Base-by-base conservation (phyloP, 2,797 vertebrate species). In the Graptemys geographica region DNA sequence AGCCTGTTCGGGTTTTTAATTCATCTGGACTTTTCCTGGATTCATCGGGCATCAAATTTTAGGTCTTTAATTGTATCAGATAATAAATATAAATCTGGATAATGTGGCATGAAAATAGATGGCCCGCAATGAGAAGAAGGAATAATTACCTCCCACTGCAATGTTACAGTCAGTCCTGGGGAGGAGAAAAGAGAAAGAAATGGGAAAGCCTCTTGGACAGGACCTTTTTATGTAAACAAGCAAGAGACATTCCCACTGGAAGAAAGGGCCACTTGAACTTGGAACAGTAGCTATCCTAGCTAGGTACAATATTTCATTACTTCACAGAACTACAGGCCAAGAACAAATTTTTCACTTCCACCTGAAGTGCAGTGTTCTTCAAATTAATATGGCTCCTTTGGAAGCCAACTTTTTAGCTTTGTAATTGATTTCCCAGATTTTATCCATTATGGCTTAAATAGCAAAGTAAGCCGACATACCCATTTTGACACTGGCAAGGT, bases 111-210 rank as follows among this genome's bases (percentile, higher is more conserved):
- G n/a, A 91, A 88, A 91, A 13, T 31, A 59, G 19, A 78, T 37
- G 37, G 1, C 7, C 11, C 6, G 49, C 47, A 86, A 84, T 15
- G 5, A 93, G 84, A 13, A 3, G 5, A 91, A 89, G 12, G 10
- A 89, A 57, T 69, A 86, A 83, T 55, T n/a, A 80, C 2, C 5
- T 92, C 79, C 86, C 47, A 49, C 69, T 89, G 41, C 23, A 55
- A 31, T 57, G 41, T 47, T 44, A 47, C 23, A 76, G 44, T 27
- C 25, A 78, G 28, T 47, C 44, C 65, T 37, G 74, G 27, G 21
- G 21, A 90, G 5, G 10, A 89, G 90, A 8, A 92, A 93, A 91
- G 47, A 62, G 3, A n/a, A 94, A 93, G 19, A 88, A 96, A 74
- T 1, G 55, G 76, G 28, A 92, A 81, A 62, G 79, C 37, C 33